phyloP scores from a whole-genome alignment of 2,113 vertebrate genomes.

The Dromaius novaehollandiae region DNA sequence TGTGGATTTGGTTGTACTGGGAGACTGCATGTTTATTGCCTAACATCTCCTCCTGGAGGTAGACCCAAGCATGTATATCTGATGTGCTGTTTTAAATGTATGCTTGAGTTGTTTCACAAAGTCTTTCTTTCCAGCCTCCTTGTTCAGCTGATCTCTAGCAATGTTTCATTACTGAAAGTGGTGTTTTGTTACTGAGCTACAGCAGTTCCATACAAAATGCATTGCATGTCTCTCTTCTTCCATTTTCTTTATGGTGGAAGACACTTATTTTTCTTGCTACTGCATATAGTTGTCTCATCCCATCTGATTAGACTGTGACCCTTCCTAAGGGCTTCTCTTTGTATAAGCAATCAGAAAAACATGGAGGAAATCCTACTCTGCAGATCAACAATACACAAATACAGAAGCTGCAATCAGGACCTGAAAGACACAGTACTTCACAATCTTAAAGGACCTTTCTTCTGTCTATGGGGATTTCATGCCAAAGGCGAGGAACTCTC shows the following conservation, averaged over 20 bases:
- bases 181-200: not conserved
- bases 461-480: not conserved
- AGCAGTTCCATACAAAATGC: not conserved
- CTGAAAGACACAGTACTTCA: not conserved
- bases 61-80: not conserved
- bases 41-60: not conserved
- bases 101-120: not conserved
- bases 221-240: not conserved
- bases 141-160: not conserved
- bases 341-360: not conserved
- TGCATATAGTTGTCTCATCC: not conserved
- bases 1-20: not conserved
- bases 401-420: not conserved
- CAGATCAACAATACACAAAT: not conserved
- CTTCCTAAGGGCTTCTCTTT: not conserved
- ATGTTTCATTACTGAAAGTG: not conserved
- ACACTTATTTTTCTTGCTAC: not conserved
- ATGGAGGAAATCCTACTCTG: not conserved
- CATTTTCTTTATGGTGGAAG: not conserved
- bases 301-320: not conserved
- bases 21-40: not conserved
- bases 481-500: not conserved
- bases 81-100: not conserved
- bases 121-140: not conserved
- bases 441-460: not conserved